Base-by-base conservation (phyloP, 2,797 vertebrate genomes). In the Squalus acanthias region DNA sequence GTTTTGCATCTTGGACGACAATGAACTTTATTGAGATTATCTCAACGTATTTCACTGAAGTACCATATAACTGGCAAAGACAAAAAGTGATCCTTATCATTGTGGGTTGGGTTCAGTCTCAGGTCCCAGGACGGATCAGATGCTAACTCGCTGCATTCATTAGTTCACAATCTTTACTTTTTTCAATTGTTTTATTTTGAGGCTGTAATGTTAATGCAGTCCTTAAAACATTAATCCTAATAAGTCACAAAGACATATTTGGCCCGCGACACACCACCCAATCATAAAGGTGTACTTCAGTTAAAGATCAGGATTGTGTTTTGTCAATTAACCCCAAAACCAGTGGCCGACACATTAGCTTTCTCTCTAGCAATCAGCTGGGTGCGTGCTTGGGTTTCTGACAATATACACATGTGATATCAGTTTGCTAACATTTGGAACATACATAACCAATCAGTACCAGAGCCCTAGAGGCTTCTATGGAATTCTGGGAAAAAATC, bases 371-470 rank as follows among this genome's bases (percentile, higher is more conserved):
- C 26, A 85, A 97, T 96, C 82, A 39, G 72, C 39, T 72, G 96
- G 94, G 96, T 92, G 96, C 94, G 96, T 97, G 97, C 97, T 97
- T 97, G 76, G 29, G 96, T 97, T 97, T 97, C 97, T 97, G 97
- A 97, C 97, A 97, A 96, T 97, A 97, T 96, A 97, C 97, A 98
- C 98, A 98, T 98, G 97, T 98, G 98, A 98, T 97, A 98, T 98
- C 97, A 9, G 97, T 98, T 98, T 97, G 39, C 97, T 97, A 97
- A 98, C 98, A 98, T 98, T 98, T 98, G 97, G 98, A 98, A 98
- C 98, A 98, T 97, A 97, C 97, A 98, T 97, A 97, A 97, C 98
- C 98, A 98, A 98, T 98, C 98, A 98, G 98, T 98, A 98, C 97
- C 98, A 98, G 98, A 97, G 97, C 98, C 98, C 98, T 96, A 97